Evolutionary conservation across 2,797 vertebrate species (phyloP).

Genomic region (Parauchenoglanis ngamensis): DNA sequence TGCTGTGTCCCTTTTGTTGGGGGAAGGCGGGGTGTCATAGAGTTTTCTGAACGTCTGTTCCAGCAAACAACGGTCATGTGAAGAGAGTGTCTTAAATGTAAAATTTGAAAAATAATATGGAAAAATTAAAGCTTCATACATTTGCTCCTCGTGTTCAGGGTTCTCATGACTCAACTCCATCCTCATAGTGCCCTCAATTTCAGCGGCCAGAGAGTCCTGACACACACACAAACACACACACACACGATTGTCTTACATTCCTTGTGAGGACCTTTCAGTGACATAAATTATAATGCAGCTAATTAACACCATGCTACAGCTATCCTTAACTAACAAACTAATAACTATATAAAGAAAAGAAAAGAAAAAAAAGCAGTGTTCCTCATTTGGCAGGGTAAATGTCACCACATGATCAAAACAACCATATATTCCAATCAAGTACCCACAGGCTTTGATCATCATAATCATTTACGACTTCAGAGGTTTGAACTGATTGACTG

Average conservation of each 20-base stretch:
- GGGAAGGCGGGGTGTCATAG: too few relatives aligned
- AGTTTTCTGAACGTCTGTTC: background rate
- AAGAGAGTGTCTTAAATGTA: background rate
- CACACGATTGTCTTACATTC: constrained; percentile 7
- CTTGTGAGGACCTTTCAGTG: background rate
- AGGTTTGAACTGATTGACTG: background rate
- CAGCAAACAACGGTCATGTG: background rate
- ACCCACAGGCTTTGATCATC: background rate
- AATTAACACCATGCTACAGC: background rate
- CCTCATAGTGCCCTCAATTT: constrained; percentile 98
- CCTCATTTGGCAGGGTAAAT: too few relatives aligned
- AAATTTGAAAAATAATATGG: background rate
- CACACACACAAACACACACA: constrained; percentile 57
- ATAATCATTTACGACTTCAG: background rate
- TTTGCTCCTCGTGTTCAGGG: constrained; percentile 85
- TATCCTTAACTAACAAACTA: background rate
- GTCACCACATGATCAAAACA: background rate
- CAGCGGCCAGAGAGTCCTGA: constrained; percentile 95
- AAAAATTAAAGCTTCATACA: constrained; percentile 69
- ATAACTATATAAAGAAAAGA: background rate
- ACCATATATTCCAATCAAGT: background rate
- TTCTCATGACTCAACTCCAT: constrained; percentile 92
- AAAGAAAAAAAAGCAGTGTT: too few relatives aligned
- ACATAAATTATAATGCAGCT: background rate
- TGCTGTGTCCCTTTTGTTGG: too few relatives aligned